Evolutionary conservation across 1,140 invertebrate genomes (phyloP), one percentile per base, ranked within the genome.

Genomic region (Ceratina australensis): DNA sequence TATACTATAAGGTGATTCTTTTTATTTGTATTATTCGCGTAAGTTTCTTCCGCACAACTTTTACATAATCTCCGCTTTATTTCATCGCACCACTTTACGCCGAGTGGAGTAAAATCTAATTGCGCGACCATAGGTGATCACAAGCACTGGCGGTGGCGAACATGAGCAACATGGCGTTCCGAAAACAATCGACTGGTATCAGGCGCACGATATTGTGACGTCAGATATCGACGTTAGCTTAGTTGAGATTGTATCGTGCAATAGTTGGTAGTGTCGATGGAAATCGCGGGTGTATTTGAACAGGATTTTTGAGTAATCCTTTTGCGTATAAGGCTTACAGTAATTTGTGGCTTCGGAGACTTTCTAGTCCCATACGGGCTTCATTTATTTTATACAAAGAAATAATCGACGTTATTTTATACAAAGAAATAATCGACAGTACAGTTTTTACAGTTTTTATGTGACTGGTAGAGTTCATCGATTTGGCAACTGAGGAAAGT

Each of bases 41-140:
- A 26, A 16, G 10, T 16, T 60, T 12, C 5, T 69, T 68, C 33
- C 33, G 18, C 1, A 42, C 13, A n/a, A 33, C 22, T 61, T 77
- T 69, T 77, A 77, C 28, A 77, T 71, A 77, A 77, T 76, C 42
- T 24, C 1, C n/a, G 10, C 57, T 61, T 71, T 71, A 61, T 71
- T 77, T 28, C 47, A 77, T 26, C 3, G 28, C 15, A 26, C 18
- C n/a, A 61, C 28, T 20, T 61, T 61, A 69, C 42, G 67, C 47
- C 57, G 49, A 63, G 42, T 3, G 33, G 10, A 42, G 8, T 59
- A 76, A 76, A 60, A 50, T 60, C 59, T 72, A 24, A 72, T 78
- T 50, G 76, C 52, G 60, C 52, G 60, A 78, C 22, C 56, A 72
- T 54, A 52, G 28, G 33, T 42, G 33, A 42, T 42, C 33, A 42